These are phyloP conservation scores for Eretmochelys imbricata DNA, from an alignment of 2,113 vertebrate species.

Conservation along the genomic window DNA sequence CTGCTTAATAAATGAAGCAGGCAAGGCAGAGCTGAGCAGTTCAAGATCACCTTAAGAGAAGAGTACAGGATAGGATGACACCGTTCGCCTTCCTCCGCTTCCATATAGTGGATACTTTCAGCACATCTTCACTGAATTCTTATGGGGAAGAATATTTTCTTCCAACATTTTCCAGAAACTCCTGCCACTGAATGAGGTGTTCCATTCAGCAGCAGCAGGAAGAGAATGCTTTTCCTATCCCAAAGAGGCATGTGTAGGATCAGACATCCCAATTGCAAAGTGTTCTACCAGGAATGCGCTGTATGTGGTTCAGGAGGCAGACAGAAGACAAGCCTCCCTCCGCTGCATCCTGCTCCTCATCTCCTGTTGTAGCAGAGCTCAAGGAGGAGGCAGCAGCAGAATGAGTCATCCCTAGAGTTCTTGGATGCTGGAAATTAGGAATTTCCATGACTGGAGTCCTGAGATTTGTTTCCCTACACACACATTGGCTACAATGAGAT, in stretches of 20 bases:
- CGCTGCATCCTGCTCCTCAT: background rate
- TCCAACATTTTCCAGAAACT: background rate
- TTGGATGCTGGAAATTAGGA: background rate
- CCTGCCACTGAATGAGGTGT: background rate
- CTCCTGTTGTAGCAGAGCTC: background rate
- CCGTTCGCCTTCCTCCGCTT: background rate
- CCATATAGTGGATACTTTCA: background rate
- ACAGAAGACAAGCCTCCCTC: background rate
- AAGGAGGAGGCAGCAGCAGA: background rate
- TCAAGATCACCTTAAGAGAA: constrained; percentile 92
- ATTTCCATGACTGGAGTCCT: background rate
- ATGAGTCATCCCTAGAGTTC: background rate
- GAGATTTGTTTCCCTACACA: background rate
- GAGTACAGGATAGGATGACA: background rate
- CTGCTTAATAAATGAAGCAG: constrained; percentile 97
- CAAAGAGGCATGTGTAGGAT: background rate
- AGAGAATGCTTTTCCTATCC: background rate
- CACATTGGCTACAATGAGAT: background rate
- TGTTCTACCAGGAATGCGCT: background rate
- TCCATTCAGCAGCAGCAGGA: background rate
- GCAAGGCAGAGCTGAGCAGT: constrained; percentile 97
- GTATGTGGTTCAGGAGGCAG: background rate
- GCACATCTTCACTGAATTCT: background rate
- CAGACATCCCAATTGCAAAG: background rate
- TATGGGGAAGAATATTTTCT: background rate